Evolutionary conservation across 2,888 invertebrate species (phyloP), one percentile per base, ranked within the genome.

Genomic region (Rhingia rostrata): DNA sequence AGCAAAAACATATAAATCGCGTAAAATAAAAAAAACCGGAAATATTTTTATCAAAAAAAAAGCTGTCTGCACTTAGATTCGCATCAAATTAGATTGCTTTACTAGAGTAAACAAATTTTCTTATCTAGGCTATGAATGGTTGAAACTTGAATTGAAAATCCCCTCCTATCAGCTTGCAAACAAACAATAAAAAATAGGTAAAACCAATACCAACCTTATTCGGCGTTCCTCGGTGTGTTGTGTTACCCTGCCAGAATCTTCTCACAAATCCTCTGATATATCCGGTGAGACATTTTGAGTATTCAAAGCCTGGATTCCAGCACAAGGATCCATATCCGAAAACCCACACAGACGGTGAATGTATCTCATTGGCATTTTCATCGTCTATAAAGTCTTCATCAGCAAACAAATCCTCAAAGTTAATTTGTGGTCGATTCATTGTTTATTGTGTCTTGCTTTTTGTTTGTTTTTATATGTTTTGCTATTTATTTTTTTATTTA

Each of bases 321-420:
- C 98, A 97, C 60, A 99, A 92, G 0, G 98, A 98, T 4, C 99
- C 99, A 89, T 99, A 99, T 0, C 98, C 99, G 90, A 98, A 99
- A 33, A 99, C 94, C 98, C 98, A 99, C 89, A 89, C 89, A 30
- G 88, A 86, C 6, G 88, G 86, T 4, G 87, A 86, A 61, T 58
- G 5, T 2, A 80, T 82, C 4, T 69, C 86, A 58, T 88, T 82
- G 10, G 86, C 74, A 3, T 86, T 86, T 43, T 88, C 88, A 9
- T 84, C 88, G 4, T 87, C 88, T 47, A 78, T 70, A 56, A 90
- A 87, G 33, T 88, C 87, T 32, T 88, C 90, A 72, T 89, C 88
- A 9, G 86, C 86, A 74, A 90, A 90, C 6, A 91, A 88, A 81
- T 90, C 88, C 84, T 89, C 89, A 86, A 91, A 90, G 79, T 89